Conservation (phyloP, 2,113 vertebrate species). For the Marmota flaviventris region DNA sequence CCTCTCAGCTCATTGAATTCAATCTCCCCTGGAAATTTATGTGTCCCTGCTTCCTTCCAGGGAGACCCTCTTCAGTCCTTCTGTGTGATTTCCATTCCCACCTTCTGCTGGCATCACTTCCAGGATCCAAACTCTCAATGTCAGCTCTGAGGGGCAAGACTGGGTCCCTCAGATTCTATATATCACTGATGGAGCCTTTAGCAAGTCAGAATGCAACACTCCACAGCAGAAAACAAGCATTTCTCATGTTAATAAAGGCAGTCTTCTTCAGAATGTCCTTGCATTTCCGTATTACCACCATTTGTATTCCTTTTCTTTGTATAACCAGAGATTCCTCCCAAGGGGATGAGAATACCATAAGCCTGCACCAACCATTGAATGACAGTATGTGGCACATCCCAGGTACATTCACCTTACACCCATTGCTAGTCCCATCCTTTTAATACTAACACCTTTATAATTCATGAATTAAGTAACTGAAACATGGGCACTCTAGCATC, state of each 20-base stretch:
- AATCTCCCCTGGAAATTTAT: neutral
- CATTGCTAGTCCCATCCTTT: neutral
- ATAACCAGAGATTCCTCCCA: neutral
- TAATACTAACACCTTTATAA: neutral
- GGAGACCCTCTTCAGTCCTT: neutral
- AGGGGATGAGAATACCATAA: neutral
- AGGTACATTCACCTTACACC: accelerated
- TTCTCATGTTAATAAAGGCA: neutral
- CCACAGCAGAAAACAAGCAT: neutral
- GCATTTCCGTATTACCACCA: neutral
- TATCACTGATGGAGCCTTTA: neutral
- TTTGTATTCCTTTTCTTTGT: neutral
- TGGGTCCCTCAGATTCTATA: neutral
- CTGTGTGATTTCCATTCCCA: neutral
- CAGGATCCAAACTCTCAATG: neutral
- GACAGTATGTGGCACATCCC: neutral
- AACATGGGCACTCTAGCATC: neutral
- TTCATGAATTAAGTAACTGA: neutral
- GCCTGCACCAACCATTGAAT: neutral
- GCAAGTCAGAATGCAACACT: neutral
- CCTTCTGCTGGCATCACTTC: no score
- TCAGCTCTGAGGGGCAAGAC: neutral
- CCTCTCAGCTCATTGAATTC: neutral
- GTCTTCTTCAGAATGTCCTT: neutral
- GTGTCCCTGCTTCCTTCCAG: neutral